Base-by-base conservation (phyloP, 2,797 vertebrate species). In the Lacerta viridis region DNA sequence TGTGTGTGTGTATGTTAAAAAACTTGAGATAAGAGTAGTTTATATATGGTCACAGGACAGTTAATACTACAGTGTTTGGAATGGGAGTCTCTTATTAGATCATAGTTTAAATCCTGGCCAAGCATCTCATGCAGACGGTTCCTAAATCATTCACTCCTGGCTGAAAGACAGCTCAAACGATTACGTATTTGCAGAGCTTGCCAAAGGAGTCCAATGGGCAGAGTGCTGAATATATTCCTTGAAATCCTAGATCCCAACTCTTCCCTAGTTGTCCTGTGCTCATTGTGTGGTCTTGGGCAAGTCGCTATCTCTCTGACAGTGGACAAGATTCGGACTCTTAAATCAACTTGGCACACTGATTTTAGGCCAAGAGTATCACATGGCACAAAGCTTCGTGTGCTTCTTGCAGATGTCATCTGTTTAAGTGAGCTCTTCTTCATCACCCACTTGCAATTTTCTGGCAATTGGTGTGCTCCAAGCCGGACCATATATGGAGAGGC, bases 1-100 rank as follows among this genome's bases (percentile, higher is more conserved):
- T 66, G 27, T 50, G 77, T 50, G 77, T 75, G 33, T 41, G 29
- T 59, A 15, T 55, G 5, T 81, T 74, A n/a, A 23, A 43, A 15
- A 27, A 68, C 39, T 7, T 74, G 61, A 75, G 41, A 85, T 68
- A 72, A 80, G 87, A 33, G 50, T 27, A 39, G n/a, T 81, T 89
- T 85, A 39, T 76, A 66, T 15, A 68, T 1, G 25, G 78, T 68
- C 78, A 68, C 2, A 5, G 79, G 84, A 59, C 59, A 55, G 88
- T 69, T 86, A 86, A 89, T 89, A 81, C 61, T 86, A 85, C 41
- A 11, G 83, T 25, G 78, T n/a, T 71, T 81, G 84, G 84, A 68
- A 36, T 77, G 79, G 84, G 77, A 66, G 79, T 59, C 84, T 59
- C 84, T n/a, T 23, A 77, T 86, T 76, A 89, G 84, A 41, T 86